Evolutionary conservation across 2,797 vertebrate species (phyloP), one percentile per base, ranked within the genome.

Genomic region (Smutsia temminckii): DNA sequence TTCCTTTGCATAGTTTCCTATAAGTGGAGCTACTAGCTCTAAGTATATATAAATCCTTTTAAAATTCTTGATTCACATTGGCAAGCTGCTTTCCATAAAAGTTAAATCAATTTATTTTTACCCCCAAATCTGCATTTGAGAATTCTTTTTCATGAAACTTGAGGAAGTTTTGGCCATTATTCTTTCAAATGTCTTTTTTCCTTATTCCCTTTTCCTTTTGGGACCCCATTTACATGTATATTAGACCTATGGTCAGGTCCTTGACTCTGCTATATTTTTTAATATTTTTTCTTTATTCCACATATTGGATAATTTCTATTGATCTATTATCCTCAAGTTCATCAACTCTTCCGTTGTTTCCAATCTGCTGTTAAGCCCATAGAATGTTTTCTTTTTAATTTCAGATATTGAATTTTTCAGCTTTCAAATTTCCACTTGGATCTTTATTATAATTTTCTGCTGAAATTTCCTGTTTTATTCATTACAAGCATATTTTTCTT

Each of bases 101-200:
- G 11, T 89, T 77, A 63, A 89, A 61, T 89, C 42, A 66, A 20
- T 74, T 84, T 61, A 16, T 74, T 84, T 61, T 55, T 3, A 87
- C 3, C 32, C 23, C 8, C 6, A 84, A 87, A 57, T 3, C 40
- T 64, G 1, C 80, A 13, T 79, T 91, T 85, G 27, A 42, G 18
- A 85, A 91, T 88, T 79, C 17, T 78, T 66, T 83, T 87, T 59
- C 68, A 68, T 72, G 81, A 71, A 85, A 86, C 85, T 86, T 94
- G 40, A 55, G 27, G 29, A 84, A 68, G 42, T 92, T 85, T 9
- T 21, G 17, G 34, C 51, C 49, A 68, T 34, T 93, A 34, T 61
- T 87, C 93, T 69, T 69, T 69, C 5, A 57, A 40, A 9, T n/a
- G 2, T 21, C 18, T 61, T 53, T 85, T 90, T 83, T 4, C 8